Conservation (phyloP, 2,888 invertebrate species). For the Monopis laevigella region DNA sequence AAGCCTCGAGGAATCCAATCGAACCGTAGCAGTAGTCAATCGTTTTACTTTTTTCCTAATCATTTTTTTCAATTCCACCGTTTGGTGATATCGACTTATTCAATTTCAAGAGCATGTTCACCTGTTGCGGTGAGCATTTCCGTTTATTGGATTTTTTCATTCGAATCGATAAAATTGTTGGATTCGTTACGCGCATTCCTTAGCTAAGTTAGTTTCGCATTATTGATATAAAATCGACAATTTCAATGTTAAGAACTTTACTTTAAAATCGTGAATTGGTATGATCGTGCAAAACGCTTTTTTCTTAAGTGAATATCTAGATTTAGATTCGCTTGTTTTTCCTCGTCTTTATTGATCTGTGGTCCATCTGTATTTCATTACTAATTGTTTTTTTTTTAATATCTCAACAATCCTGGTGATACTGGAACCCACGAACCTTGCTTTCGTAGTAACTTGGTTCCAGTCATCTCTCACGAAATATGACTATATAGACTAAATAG, state of each 20-base stretch:
- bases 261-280: background rate
- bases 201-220: too few relatives aligned
- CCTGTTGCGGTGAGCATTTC: conserved; percentile 56
- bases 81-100: conserved; percentile 58
- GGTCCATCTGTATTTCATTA: too few relatives aligned
- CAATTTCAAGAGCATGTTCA: conserved; percentile 55
- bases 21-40: conserved; percentile 39
- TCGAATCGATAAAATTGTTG: conserved; percentile 31
- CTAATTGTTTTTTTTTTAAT: too few relatives aligned
- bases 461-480: too few relatives aligned
- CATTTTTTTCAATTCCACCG: conserved; percentile 50
- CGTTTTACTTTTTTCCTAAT: conserved; percentile 48
- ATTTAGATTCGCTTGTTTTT: too few relatives aligned
- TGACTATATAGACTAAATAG: too few relatives aligned
- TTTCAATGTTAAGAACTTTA: background rate
- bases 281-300: conserved; percentile 1
- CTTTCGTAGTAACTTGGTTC: too few relatives aligned
- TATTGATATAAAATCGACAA: too few relatives aligned
- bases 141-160: conserved; percentile 32
- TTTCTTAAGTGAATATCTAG: conserved; percentile 3
- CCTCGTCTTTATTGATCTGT: too few relatives aligned
- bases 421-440: too few relatives aligned
- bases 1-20: conserved; percentile 22
- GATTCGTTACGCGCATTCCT: conserved; percentile 60
- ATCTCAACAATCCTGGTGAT: too few relatives aligned